Evolutionary conservation across 2,888 invertebrate species (phyloP), one percentile per base, ranked within the genome.

Genomic region (Blastobasis lacticolella): DNA sequence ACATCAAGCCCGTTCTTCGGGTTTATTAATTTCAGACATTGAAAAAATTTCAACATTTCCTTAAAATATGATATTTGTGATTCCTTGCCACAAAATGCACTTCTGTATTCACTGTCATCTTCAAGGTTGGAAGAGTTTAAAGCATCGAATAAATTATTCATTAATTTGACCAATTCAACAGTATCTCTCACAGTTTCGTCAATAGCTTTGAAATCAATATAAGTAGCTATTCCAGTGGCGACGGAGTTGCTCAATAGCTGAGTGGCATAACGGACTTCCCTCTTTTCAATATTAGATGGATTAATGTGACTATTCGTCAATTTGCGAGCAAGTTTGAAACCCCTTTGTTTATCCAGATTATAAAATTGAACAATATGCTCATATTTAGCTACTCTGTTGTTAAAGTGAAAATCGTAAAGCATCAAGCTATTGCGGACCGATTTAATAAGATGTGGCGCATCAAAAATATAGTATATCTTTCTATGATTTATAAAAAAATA

Each of bases 221-320:
- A 62, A 2, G 56, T 58, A 10, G 51, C 54, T 41, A 71, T 53
- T 37, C 61, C 66, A 9, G 55, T 46, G 10, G 70, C 64, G 37
- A 71, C 71, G 41, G 67, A 53, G n/a, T 48, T 57, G 40, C 71
- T 70, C 5, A 71, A 51, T 37, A 69, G 45, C 57, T 71, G 66
- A 8, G 59, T 54, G 2, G 68, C 71, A 48, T 57, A 67, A 2
- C 10, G 36, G 4, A 48, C 49, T 1, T 45, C n/a, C 40, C 10
- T 49, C 7, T 42, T 52, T 51, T 70, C 65, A 38, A 59, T 60
- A 42, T 60, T 60, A 10, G 50, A 64, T 0, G 68, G 67, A 10
- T 60, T 45, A 5, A 68, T 58, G 49, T 72, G 70, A 23, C 50
- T 62, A 36, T 59, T 53, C 0, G 63, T 69, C 8, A 73, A 50